phyloP scores from a whole-genome alignment of 2,888 invertebrate genomes.

The Tetrapedia diversipes region DNA sequence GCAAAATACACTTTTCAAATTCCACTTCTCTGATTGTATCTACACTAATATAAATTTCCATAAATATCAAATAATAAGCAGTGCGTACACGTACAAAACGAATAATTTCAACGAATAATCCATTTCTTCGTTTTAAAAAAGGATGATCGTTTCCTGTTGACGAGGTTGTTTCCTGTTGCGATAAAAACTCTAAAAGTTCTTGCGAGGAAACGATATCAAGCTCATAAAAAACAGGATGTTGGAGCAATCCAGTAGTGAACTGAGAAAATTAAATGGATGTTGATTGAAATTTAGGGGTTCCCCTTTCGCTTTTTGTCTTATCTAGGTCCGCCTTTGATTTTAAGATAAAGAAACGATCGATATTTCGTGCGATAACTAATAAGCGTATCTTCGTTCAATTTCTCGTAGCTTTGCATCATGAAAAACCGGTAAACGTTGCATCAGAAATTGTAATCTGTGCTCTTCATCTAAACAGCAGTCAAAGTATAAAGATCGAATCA shows the following conservation, averaged over 20 bases:
- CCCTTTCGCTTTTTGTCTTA: too few relatives aligned
- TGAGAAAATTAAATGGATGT: neutral
- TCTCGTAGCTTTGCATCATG: neutral
- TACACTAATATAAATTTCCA: too few relatives aligned
- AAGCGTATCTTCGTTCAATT: neutral
- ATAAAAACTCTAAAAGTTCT: neutral
- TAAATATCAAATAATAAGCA: too few relatives aligned
- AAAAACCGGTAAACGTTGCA: slow-evolving; percentile 9
- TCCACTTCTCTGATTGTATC: too few relatives aligned
- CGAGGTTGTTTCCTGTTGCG: neutral
- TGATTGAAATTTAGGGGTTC: neutral
- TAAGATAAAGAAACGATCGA: too few relatives aligned
- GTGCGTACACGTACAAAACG: too few relatives aligned
- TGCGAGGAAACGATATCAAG: neutral
- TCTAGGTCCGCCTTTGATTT: neutral
- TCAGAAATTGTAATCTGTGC: slow-evolving; percentile 21
- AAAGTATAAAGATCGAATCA: neutral
- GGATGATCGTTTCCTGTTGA: neutral
- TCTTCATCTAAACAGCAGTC: neutral
- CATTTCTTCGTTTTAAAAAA: neutral
- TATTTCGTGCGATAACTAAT: neutral
- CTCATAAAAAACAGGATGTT: neutral
- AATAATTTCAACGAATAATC: neutral
- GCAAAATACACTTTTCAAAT: too few relatives aligned
- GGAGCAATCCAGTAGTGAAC: neutral